Base-by-base conservation (phyloP, 2,113 vertebrate species). In the Notechis scutatus region DNA sequence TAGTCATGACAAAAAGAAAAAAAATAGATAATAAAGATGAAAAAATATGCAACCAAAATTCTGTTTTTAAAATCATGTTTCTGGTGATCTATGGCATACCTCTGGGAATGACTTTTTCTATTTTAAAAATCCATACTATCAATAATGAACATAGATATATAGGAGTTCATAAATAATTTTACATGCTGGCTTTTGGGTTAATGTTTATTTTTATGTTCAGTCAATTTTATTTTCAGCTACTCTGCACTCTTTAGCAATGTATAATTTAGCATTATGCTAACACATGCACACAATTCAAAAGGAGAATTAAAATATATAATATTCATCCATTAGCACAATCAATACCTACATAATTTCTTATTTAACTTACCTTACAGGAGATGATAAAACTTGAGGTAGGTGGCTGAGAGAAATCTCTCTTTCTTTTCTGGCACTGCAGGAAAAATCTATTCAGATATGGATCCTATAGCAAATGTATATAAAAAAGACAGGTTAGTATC, bases 401-500 rank as follows among this genome's bases (percentile, higher is more conserved):
- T 95, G 98, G 98, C 94, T 98, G 97, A 90, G 98, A 98, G 91
- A 98, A 96, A 96, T 99, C 98, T 91, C 97, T 97, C 97, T 99
- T 98, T 97, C 98, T 98, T 97, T 99, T 99, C 97, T 99, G 99
- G 98, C 99, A 99, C 98, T 99, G 98, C 96, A 97, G 98, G 97
- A 99, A 99, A 97, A 99, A 99, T 87, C 97, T 97, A 91, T 99
- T 99, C 96, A 99, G 98, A 96, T 99, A 98, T 92, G 98, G 98
- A 97, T 99, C 99, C 99, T 99, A 97, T 93, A 91, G 91, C 11
- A 95, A 95, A 95, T 26, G 57, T n/a, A 90, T 47, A 14, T 3
- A 87, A 34, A 81, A 5, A 20, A 93, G 23, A 59, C 0, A 89
- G 39, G 47, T 52, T n/a, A n/a, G 0, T 56, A 61, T 47, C 85